These are phyloP conservation scores for Ambastaia sidthimunki DNA, from an alignment of 2,797 vertebrate genomes.

Conservation along the genomic window DNA sequence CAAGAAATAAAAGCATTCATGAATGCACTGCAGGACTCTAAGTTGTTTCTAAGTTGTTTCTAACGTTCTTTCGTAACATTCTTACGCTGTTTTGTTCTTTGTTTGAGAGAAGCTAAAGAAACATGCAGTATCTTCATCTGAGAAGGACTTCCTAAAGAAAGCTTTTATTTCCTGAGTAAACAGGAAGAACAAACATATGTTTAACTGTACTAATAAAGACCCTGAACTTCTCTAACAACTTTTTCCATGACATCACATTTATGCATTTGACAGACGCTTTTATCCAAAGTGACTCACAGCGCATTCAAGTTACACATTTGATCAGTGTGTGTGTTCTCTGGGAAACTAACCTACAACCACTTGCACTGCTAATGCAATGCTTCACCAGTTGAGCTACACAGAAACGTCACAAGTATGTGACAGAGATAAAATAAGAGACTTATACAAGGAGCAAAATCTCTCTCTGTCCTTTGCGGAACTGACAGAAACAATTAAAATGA, in stretches of 20 bases:
- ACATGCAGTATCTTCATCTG: slow-evolving; percentile 24
- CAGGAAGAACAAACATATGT: slow-evolving; percentile 47
- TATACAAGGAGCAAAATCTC: too few species aligned
- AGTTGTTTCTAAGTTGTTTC: slow-evolving; percentile 27
- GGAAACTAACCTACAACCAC: too few species aligned
- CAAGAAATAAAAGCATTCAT: slow-evolving; percentile 32
- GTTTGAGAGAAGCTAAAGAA: slow-evolving; percentile 55
- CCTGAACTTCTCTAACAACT: slow-evolving; percentile 21
- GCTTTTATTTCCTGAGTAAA: slow-evolving; percentile 46
- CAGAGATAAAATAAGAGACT: too few species aligned
- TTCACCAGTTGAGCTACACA: too few species aligned
- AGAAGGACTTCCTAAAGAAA: slow-evolving; percentile 35
- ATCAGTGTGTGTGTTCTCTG: too few species aligned
- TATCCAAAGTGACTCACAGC: too few species aligned
- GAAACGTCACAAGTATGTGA: too few species aligned
- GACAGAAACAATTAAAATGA: too few species aligned
- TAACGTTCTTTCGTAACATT: slow-evolving; percentile 28
- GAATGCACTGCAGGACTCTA: slow-evolving; percentile 18
- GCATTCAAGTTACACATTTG: too few species aligned
- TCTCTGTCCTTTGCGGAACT: too few species aligned
- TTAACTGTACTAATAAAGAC: slow-evolving; percentile 46
- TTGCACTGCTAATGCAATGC: too few species aligned
- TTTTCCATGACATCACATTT: slow-evolving; percentile 26
- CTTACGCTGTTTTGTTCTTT: slow-evolving; percentile 39
- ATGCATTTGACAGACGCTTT: too few species aligned